These are phyloP conservation scores for Antennarius striatus DNA, from an alignment of 2,113 vertebrate species.

Conservation along the genomic window DNA sequence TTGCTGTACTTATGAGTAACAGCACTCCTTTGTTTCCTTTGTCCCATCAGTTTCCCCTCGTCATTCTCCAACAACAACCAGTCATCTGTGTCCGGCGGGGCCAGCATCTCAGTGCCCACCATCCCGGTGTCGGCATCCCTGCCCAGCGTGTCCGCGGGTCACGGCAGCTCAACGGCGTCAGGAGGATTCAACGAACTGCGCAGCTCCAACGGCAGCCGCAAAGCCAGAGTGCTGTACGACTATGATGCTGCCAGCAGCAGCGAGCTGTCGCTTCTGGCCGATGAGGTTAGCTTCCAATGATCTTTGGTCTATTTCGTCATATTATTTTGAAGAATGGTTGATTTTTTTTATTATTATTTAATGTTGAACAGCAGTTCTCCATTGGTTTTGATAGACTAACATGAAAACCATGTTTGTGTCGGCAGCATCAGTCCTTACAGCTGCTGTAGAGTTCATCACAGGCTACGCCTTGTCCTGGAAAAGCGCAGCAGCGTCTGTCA, in stretches of 20 bases:
- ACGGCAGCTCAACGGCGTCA: slow-evolving; percentile 67
- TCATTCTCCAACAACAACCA: slow-evolving; percentile 95
- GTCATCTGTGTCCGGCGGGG: slow-evolving; percentile 78
- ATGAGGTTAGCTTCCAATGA: slow-evolving; percentile 84
- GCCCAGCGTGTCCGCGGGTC: slow-evolving; percentile 79
- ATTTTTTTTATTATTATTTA: too few species aligned
- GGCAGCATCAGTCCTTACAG: too few species aligned
- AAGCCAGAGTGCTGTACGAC: slow-evolving; percentile 95
- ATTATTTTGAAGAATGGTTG: too few species aligned
- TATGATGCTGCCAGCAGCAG: slow-evolving; percentile 96
- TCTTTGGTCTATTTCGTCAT: too few species aligned
- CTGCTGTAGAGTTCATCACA: neutral
- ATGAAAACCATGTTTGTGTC: too few species aligned
- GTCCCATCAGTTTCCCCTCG: slow-evolving; percentile 88
- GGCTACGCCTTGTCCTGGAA: slow-evolving; percentile 32
- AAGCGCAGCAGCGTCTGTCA: neutral
- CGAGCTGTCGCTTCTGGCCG: slow-evolving; percentile 94
- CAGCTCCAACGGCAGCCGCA: slow-evolving; percentile 87
- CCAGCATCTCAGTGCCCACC: slow-evolving; percentile 83
- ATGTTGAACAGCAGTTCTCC: too few species aligned
- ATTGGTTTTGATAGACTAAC: too few species aligned
- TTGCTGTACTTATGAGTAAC: neutral
- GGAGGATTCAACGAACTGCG: slow-evolving; percentile 87
- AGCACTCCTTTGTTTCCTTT: neutral
- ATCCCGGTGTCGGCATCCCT: slow-evolving; percentile 82